These are phyloP conservation scores for Sebastes umbrosus DNA, from an alignment of 2,797 vertebrate genomes.

Conservation along the genomic window DNA sequence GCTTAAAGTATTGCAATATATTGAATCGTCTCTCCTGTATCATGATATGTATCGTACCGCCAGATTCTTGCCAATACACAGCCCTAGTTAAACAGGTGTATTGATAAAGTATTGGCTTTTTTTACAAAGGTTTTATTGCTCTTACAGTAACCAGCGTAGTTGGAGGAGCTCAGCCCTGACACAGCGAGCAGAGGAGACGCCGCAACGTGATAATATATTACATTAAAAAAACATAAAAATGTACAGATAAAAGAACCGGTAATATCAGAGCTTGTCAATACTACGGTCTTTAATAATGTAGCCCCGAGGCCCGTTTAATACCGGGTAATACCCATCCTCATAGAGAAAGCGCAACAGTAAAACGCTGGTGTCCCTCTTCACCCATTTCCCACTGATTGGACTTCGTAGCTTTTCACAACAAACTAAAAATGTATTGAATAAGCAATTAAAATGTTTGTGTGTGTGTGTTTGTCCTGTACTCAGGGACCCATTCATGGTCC, in stretches of 20 bases:
- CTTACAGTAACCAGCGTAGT: neutral
- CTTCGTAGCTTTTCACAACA: neutral
- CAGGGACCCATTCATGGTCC: constrained; percentile 97
- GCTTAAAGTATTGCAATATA: neutral
- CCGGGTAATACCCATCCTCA: neutral
- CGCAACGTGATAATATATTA: neutral
- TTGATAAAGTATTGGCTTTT: neutral
- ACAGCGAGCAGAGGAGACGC: neutral
- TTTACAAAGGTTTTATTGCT: neutral
- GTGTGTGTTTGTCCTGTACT: constrained; percentile 24
- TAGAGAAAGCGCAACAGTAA: constrained; percentile 31
- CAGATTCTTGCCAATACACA: neutral
- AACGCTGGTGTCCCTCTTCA: constrained; percentile 3
- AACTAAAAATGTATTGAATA: neutral
- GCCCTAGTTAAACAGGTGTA: neutral
- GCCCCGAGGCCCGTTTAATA: neutral
- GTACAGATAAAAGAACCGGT: neutral
- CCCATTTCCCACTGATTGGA: constrained; percentile 7
- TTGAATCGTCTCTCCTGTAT: neutral
- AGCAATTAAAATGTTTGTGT: constrained; percentile 21
- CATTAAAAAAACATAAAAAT: neutral
- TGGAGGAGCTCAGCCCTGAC: neutral
- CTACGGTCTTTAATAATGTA: neutral
- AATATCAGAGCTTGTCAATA: neutral
- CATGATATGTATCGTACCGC: neutral